Percentiles rank a stretch among this genome's conserved stretches.
Conservation (phyloP, 2,888 invertebrate genomes). For the Alcis repandata region DNA sequence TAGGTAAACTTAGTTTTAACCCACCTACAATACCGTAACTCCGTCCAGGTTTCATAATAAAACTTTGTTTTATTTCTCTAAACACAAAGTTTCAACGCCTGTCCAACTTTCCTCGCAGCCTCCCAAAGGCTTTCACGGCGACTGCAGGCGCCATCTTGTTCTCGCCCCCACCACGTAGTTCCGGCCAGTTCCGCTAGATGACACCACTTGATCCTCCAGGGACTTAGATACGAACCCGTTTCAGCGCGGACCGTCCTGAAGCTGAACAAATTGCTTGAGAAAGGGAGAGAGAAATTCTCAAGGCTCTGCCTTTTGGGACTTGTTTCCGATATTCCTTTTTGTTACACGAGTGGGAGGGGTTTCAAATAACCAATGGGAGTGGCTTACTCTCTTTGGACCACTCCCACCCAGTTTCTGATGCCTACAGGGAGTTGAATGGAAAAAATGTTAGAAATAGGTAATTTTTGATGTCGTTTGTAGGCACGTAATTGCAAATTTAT, state of each 20-base stretch:
- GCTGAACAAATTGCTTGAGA: constrained; percentile 70
- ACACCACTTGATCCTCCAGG: constrained; percentile 63
- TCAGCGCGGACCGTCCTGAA: constrained; percentile 81
- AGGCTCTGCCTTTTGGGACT: constrained; percentile 76
- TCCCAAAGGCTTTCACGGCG: constrained; percentile 52
- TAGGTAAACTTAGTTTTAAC: constrained; percentile 1
- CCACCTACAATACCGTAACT: constrained; percentile 1
- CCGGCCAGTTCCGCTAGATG: constrained; percentile 61
- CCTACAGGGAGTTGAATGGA: constrained; percentile 83
- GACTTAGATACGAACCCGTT: constrained; percentile 72
- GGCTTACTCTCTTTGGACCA: constrained; percentile 66
- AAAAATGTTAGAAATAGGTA: constrained; percentile 82
- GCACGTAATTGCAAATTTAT: constrained; percentile 81
- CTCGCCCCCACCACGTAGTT: constrained; percentile 59
- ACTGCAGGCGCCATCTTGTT: constrained; percentile 76
- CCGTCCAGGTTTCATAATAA: constrained; percentile 8
- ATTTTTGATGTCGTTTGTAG: constrained; percentile 79
- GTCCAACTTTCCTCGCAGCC: constrained; percentile 54
- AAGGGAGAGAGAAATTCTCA: constrained; percentile 84
- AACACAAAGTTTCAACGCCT: constrained; percentile 54
- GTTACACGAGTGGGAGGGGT: constrained; percentile 74
- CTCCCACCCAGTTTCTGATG: constrained; percentile 82
- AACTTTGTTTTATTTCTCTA: constrained; percentile 45
- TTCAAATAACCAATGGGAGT: constrained; percentile 74
- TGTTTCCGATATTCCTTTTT: constrained; percentile 74